Conservation (phyloP, 2,888 invertebrate genomes). For the Panopea generosa region DNA sequence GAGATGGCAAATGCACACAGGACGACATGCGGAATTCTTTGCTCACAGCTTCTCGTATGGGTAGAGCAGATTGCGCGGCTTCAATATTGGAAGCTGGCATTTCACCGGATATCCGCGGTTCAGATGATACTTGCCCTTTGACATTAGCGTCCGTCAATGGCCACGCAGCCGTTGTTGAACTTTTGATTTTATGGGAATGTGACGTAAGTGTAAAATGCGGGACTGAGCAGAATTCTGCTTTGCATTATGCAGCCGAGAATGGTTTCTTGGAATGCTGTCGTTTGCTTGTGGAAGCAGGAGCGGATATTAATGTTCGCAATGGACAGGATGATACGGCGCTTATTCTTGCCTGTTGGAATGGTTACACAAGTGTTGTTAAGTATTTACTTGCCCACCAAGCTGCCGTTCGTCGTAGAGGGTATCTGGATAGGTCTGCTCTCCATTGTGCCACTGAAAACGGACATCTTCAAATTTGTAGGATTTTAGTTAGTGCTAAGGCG, state of each 20-base stretch:
- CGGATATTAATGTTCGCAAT: constrained; percentile 75
- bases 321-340: constrained; percentile 79
- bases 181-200: constrained; percentile 77
- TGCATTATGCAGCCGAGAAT: constrained; percentile 78
- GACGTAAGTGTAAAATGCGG: constrained; percentile 69
- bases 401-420: constrained; percentile 75
- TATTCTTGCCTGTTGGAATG: constrained; percentile 78
- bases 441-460: constrained; percentile 81
- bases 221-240: constrained; percentile 72
- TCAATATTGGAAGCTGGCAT: constrained; percentile 71
- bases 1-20: constrained; percentile 28
- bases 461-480: constrained; percentile 74
- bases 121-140: constrained; percentile 67
- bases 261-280: constrained; percentile 75
- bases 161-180: constrained; percentile 70
- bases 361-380: constrained; percentile 77
- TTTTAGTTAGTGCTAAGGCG: constrained; percentile 74
- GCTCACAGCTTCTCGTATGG: constrained; percentile 63
- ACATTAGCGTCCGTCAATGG: constrained; percentile 73
- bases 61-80: constrained; percentile 69
- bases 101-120: constrained; percentile 65
- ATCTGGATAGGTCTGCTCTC: constrained; percentile 78
- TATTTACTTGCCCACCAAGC: constrained; percentile 76
- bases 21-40: constrained; percentile 64
- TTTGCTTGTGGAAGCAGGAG: constrained; percentile 72